Conservation (phyloP, 2,888 invertebrate species). For the Chymomyza caudatula region DNA sequence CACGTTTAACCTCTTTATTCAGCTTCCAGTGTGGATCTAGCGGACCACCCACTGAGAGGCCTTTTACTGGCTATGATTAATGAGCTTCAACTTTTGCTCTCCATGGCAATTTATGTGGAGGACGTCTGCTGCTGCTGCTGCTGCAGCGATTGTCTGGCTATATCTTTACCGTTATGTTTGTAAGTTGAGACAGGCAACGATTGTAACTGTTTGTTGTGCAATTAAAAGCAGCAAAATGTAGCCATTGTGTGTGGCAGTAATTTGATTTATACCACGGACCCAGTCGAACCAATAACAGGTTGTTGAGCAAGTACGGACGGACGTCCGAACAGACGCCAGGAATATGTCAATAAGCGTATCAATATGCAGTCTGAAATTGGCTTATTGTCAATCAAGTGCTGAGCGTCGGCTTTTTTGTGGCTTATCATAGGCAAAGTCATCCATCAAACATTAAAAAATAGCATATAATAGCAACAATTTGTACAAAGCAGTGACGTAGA, state of each 20-base stretch:
- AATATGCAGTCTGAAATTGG: constrained; percentile 61
- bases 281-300: constrained; percentile 12
- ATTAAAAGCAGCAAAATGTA: constrained; percentile 58
- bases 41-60: constrained; percentile 43
- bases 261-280: constrained; percentile 53
- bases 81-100: constrained; percentile 72
- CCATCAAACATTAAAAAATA: constrained; percentile 37
- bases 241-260: constrained; percentile 44
- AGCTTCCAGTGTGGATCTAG: not conserved
- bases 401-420: not conserved
- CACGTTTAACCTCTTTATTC: not conserved
- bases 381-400: constrained; percentile 58
- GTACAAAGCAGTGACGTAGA: no score
- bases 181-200: constrained; percentile 65
- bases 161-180: constrained; percentile 40
- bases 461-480: constrained; percentile 34
- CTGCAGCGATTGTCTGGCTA: constrained; percentile 4
- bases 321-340: constrained; percentile 26
- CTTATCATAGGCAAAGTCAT: constrained; percentile 43
- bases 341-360: constrained; percentile 65
- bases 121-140: constrained; percentile 6
- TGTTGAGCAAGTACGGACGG: not conserved
- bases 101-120: constrained; percentile 57
- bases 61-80: constrained; percentile 61
- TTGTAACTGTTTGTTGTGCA: constrained; percentile 70